Percentiles rank a stretch among this genome's conserved stretches.
Evolutionary conservation across 2,888 invertebrate species (phyloP).

Genomic region (Theodoxus fluviatilis): DNA sequence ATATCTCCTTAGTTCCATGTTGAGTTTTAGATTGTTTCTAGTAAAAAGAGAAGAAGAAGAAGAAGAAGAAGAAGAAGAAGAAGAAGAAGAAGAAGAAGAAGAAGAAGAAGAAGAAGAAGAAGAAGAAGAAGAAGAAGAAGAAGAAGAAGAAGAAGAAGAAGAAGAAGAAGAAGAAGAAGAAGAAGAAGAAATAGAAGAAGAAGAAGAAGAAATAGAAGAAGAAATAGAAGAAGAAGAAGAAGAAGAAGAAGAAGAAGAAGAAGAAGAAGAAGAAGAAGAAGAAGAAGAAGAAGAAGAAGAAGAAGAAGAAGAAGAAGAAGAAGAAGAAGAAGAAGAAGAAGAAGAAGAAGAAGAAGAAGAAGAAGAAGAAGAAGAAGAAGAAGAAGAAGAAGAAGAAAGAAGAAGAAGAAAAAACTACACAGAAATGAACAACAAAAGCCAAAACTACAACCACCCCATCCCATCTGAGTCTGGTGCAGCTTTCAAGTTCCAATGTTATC

Average conservation of each 20-base stretch:
- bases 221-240: background rate
- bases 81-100: constrained; percentile 15
- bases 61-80: constrained; percentile 8
- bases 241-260: background rate
- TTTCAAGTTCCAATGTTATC: no score
- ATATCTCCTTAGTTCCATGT: no score
- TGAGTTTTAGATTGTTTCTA: no score
- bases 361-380: constrained; percentile 8
- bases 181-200: background rate
- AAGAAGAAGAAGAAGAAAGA: constrained; percentile 19
- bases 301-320: constrained; percentile 13
- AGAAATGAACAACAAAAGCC: no score
- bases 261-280: background rate
- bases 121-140: constrained; percentile 20
- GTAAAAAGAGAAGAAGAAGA: constrained; percentile 11
- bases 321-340: constrained; percentile 11
- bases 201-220: background rate
- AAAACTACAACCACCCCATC: no score
- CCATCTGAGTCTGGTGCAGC: no score
- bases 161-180: background rate
- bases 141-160: background rate
- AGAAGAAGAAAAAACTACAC: background rate
- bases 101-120: background rate
- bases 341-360: constrained; percentile 9
- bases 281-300: background rate